Conservation (phyloP, 1,140 invertebrate species). For the Cyphomyrmex costatus region DNA sequence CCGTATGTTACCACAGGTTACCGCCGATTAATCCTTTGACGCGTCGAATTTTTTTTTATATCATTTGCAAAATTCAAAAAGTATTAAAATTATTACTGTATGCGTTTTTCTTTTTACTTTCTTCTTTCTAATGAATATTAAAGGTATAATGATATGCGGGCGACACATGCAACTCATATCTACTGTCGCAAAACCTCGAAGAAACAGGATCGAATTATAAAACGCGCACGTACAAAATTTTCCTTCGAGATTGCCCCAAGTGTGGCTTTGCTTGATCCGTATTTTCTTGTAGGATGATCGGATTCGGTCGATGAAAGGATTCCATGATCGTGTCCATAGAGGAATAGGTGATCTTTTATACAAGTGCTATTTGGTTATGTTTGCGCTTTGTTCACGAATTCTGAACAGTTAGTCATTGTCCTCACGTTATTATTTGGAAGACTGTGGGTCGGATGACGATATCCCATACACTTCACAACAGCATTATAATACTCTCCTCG, state of each 20-base stretch:
- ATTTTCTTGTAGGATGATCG: constrained; percentile 59
- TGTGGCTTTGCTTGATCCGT: constrained; percentile 70
- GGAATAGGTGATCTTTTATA: constrained; percentile 63
- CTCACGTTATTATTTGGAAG: constrained; percentile 72
- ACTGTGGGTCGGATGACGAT: constrained; percentile 59
- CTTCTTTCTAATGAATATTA: not conserved
- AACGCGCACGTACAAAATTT: constrained; percentile 4
- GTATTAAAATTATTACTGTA: not conserved
- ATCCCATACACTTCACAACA: constrained; percentile 47
- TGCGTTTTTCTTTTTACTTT: not conserved
- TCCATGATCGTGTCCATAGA: constrained; percentile 65
- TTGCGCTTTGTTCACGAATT: constrained; percentile 70
- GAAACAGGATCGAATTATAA: constrained; percentile 37
- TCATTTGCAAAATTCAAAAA: not conserved
- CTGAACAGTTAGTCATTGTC: constrained; percentile 71
- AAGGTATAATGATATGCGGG: not conserved
- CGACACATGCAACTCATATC: not conserved
- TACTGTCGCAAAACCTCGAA: constrained; percentile 1
- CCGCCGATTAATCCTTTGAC: not conserved
- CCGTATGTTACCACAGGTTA: not conserved
- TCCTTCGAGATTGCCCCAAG: constrained; percentile 53
- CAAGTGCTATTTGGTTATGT: constrained; percentile 67
- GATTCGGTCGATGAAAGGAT: constrained; percentile 67
- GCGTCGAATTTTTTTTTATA: not conserved
- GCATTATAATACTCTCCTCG: not conserved